Conservation (phyloP, 2,797 vertebrate genomes). For the Lithobates sylvaticus region DNA sequence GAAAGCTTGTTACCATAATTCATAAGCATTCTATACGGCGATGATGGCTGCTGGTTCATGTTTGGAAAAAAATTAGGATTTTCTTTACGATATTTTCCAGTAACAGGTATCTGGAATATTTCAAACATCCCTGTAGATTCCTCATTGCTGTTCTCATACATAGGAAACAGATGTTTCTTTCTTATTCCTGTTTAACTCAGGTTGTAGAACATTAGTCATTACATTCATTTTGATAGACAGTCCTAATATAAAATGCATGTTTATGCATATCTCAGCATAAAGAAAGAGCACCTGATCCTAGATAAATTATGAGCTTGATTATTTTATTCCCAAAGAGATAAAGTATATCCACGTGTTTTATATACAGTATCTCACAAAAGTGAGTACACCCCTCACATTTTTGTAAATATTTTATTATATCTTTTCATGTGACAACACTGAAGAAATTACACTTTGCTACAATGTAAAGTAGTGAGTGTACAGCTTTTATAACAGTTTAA, state of each 20-base stretch:
- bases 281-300: too few relatives aligned
- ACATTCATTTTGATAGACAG: neutral
- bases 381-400: too few relatives aligned
- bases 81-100: constrained; percentile 59
- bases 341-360: too few relatives aligned
- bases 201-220: neutral
- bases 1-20: constrained; percentile 64
- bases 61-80: constrained; percentile 61
- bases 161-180: constrained; percentile 66
- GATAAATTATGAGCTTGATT: too few relatives aligned
- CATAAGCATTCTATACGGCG: constrained; percentile 44
- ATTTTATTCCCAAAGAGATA: too few relatives aligned
- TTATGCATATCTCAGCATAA: neutral
- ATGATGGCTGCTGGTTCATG: constrained; percentile 64
- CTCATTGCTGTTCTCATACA: constrained; percentile 62
- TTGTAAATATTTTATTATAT: too few relatives aligned
- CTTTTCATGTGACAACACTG: too few relatives aligned
- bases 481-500: too few relatives aligned
- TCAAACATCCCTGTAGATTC: constrained; percentile 64
- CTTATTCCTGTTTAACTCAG: too few relatives aligned
- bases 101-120: constrained; percentile 68
- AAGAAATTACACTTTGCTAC: too few relatives aligned
- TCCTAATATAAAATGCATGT: neutral
- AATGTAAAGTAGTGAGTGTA: too few relatives aligned
- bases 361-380: too few relatives aligned